Conservation (phyloP, 2,113 vertebrate genomes). For the Cryptotis parvus region DNA sequence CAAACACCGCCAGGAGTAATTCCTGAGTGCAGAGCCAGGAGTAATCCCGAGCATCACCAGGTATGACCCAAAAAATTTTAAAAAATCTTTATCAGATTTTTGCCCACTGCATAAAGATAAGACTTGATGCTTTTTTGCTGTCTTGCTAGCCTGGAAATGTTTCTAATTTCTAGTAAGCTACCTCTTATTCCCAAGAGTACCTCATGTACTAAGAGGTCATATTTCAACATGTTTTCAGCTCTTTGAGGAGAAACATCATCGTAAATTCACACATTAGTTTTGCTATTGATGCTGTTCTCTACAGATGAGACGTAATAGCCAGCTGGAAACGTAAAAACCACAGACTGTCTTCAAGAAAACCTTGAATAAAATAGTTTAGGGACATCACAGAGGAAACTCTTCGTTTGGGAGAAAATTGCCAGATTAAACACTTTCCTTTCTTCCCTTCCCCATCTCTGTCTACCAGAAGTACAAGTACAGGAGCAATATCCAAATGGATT, state of each 20-base stretch:
- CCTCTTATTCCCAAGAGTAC: neutral
- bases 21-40: too few species aligned
- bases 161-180: conserved; percentile 1
- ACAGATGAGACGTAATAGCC: neutral
- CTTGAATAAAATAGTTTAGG: neutral
- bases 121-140: too few species aligned
- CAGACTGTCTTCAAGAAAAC: neutral
- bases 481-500: neutral
- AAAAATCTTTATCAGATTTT: too few species aligned
- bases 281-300: neutral
- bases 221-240: conserved; percentile 19
- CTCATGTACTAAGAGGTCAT: neutral
- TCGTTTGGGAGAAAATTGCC: neutral
- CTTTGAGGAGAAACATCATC: neutral
- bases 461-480: neutral
- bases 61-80: too few species aligned
- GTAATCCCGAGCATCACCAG: too few species aligned
- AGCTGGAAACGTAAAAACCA: neutral
- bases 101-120: conserved; percentile 1
- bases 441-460: neutral
- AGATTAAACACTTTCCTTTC: neutral
- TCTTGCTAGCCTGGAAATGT: conserved; percentile 20
- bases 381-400: conserved; percentile 35
- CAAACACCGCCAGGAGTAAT: too few species aligned
- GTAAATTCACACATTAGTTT: conserved; percentile 17